Evolutionary conservation across 1,140 invertebrate species (phyloP).

Genomic region (Myzus persicae): DNA sequence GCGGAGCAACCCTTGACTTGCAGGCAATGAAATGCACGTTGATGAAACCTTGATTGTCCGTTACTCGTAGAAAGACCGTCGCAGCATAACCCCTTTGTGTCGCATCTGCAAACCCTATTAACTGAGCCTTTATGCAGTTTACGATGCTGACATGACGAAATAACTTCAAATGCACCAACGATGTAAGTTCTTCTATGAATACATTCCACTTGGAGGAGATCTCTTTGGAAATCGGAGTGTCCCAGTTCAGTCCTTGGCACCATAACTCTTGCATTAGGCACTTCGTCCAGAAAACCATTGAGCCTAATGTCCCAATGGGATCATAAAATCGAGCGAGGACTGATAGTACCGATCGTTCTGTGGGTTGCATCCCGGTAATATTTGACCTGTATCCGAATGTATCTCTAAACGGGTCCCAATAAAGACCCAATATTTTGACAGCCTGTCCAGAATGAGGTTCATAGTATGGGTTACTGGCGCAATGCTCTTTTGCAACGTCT

Average conservation of each 20-base stretch:
- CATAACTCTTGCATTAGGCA: slow-evolving; percentile 59
- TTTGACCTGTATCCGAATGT: too few relatives aligned
- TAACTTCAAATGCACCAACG: background rate
- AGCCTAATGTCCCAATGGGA: slow-evolving; percentile 59
- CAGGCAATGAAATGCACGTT: too few relatives aligned
- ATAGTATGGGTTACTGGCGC: background rate
- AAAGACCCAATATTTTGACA: background rate
- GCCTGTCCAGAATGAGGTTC: background rate
- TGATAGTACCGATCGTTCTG: slow-evolving; percentile 60
- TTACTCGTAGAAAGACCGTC: too few relatives aligned
- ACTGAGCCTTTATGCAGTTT: too few relatives aligned
- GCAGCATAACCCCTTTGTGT: too few relatives aligned
- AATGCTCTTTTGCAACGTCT: slow-evolving; percentile 23
- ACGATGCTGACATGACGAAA: background rate
- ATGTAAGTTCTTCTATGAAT: background rate
- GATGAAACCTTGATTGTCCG: too few relatives aligned
- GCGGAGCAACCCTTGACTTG: too few relatives aligned
- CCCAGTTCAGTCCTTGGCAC: background rate
- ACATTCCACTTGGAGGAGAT: too few relatives aligned
- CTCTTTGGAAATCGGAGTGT: background rate
- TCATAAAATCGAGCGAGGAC: slow-evolving; percentile 60
- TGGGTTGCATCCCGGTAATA: background rate
- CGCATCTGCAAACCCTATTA: too few relatives aligned
- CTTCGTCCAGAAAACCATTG: slow-evolving; percentile 60
- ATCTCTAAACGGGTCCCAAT: slow-evolving; percentile 15